Conservation (phyloP, 2,888 invertebrate species). For the Polydrusus pterygomalis region DNA sequence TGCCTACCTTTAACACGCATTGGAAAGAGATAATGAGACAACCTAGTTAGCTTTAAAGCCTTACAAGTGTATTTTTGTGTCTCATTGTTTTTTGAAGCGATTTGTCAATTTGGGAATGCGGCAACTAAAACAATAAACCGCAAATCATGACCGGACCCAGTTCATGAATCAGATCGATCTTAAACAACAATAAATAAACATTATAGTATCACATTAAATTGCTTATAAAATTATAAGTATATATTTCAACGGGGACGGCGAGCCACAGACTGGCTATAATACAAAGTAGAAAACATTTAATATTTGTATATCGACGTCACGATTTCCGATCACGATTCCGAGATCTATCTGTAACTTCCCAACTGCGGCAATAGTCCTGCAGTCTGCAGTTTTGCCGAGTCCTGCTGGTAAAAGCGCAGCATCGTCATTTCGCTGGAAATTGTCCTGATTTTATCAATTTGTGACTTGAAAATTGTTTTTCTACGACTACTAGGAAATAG, state of each 20-base stretch:
- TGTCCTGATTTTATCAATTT: constrained; percentile 19
- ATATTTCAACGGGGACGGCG: constrained; percentile 67
- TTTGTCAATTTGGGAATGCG: constrained; percentile 19
- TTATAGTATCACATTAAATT: constrained; percentile 66
- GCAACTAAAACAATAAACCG: constrained; percentile 47
- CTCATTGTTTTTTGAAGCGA: neutral
- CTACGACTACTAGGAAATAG: neutral
- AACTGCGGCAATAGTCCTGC: constrained; percentile 50
- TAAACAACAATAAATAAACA: constrained; percentile 65
- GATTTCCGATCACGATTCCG: constrained; percentile 66
- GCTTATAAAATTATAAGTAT: constrained; percentile 70
- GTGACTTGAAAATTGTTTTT: constrained; percentile 1
- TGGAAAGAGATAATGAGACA: too few species aligned
- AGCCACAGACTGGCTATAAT: constrained; percentile 38
- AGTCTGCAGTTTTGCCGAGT: constrained; percentile 29
- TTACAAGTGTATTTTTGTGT: too few species aligned
- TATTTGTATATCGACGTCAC: constrained; percentile 72
- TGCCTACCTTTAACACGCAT: too few species aligned
- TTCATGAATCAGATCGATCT: constrained; percentile 65
- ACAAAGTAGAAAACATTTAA: constrained; percentile 71
- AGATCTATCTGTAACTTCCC: constrained; percentile 59
- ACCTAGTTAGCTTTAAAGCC: too few species aligned
- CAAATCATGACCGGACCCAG: constrained; percentile 61
- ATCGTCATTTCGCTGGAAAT: constrained; percentile 5
- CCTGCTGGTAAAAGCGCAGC: constrained; percentile 18